Base-by-base conservation (phyloP, 1,140 invertebrate genomes). In the Drosophila neocordata region DNA sequence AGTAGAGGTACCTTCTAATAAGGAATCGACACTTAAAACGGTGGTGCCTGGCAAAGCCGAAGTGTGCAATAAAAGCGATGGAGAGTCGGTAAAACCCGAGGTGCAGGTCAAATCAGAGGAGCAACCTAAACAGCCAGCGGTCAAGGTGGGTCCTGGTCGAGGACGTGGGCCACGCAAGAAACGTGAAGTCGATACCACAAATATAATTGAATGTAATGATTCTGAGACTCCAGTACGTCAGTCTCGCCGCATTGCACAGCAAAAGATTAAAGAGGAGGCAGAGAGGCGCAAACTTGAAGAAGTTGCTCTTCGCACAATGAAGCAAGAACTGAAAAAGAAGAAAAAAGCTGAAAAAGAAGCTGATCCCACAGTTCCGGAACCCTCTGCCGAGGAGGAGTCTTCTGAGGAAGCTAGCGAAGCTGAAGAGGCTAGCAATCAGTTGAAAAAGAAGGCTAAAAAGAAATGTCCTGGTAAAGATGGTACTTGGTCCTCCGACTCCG, bases 251-350 rank as follows among this genome's bases (percentile, higher is more conserved):
- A 96, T 97, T 77, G 96, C 96, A 0, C 96, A 97, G 82, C 93
- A 97, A 68, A 96, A 97, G 76, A 96, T 97, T 55, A 96, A 95
- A 67, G 96, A 97, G 84, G 96, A 96, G 90, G 95, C 95, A 0
- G 95, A 97, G 59, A 89, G 95, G 7, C 93, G 95, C 48, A 94
- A 95, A 73, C 88, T 95, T 22, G 95, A 97, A 77, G 95, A 96
- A 79, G 94, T 95, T 2, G 93, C 94, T 0, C 88, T 95, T 51
- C 91, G 93, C 4, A 93, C 94, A 18, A 90, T 95, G 31, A 95
- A 95, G 76, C 93, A 94, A 73, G 93, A 94, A 77, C 92, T 93
- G 38, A 94, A 93, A 73, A 95, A 93, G 52, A 94, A 94, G 90
- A 94, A 94, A 34, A 91, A 92, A 38, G 92, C 93, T 34, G 90